Conservation (phyloP, 2,113 vertebrate species). For the Aix galericulata region DNA sequence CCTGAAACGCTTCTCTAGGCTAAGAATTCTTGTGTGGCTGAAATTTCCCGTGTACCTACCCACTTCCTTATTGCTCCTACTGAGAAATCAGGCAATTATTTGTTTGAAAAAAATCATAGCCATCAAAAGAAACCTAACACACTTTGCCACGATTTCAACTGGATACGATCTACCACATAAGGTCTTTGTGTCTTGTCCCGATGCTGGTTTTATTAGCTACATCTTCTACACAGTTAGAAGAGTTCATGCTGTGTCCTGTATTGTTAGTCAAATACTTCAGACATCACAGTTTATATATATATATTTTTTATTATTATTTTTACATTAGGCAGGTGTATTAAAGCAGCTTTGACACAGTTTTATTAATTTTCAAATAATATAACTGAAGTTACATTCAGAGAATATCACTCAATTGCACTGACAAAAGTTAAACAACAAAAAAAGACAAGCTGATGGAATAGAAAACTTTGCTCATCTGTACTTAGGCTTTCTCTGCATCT, state of each 20-base stretch:
- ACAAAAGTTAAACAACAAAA: background rate
- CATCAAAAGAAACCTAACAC: background rate
- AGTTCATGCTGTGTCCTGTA: background rate
- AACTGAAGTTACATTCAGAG: background rate
- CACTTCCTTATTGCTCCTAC: background rate
- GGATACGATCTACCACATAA: accelerated
- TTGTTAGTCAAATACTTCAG: background rate
- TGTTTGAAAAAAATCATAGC: background rate
- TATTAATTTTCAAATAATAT: background rate
- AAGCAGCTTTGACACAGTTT: background rate
- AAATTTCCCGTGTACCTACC: background rate
- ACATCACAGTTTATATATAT: background rate
- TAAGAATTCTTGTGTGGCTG: background rate
- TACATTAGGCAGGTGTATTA: background rate
- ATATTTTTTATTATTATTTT: no score
- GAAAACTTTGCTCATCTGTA: background rate
- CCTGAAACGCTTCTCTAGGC: background rate
- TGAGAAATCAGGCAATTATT: background rate
- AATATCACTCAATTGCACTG: background rate
- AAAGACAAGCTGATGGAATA: background rate
- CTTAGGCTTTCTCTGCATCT: background rate
- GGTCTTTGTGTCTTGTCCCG: background rate
- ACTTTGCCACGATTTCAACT: background rate
- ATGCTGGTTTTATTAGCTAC: background rate
- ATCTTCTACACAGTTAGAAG: background rate